Evolutionary conservation across 30 jellyfish, hydroid and myxozoan species (phyloP), one percentile per base, ranked within the genome.

Genomic region (Chrysaora quinquecirrha): DNA sequence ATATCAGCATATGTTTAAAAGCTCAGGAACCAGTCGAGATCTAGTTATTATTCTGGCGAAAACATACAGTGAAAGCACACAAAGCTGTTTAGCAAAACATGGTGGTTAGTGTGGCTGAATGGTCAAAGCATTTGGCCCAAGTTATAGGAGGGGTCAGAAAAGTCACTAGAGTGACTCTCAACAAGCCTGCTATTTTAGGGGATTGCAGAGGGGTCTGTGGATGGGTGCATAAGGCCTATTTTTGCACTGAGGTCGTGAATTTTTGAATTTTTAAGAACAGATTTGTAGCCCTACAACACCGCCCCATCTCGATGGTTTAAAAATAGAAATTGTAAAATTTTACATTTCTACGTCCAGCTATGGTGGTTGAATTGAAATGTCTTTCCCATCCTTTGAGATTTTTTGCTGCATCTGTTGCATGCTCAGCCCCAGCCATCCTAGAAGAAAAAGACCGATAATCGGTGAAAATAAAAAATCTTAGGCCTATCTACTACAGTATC

Each of bases 271-370:
- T 16, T 16, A 6, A 16, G 9, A 9, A 43, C 16, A 9, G 16
- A 9, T 43, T 6, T 43, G 16, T 43, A 6, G 9, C 9, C 58
- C 16, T 43, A 43, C 58, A 43, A 6, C 16, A 16, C 58, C 58
- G 58, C 9, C 12, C 60, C 14, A 66, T 1, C n/a, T n/a, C n/a
- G n/a, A n/a, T n/a, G n/a, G n/a, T n/a, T 75, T 3, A n/a, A 34
- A 4, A 31, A 1, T 10, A 46, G 21, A 34, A n/a, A 1, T 12
- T 22, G 4, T 24, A 30, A 29, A 56, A 4, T 24, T 97, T 80
- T 83, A 93, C 98, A 86, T 93, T 93, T 75, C 98, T 82, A 21
- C 98, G 71, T 31, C 98, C 98, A 61, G 67, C 61, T 27, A 93
- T 93, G 12, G 98, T 93, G 24, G 70, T 93, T 14, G 91, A 64